These are phyloP conservation scores for Trachops cirrhosus DNA, from an alignment of 2,797 vertebrate genomes.

Conservation along the genomic window DNA sequence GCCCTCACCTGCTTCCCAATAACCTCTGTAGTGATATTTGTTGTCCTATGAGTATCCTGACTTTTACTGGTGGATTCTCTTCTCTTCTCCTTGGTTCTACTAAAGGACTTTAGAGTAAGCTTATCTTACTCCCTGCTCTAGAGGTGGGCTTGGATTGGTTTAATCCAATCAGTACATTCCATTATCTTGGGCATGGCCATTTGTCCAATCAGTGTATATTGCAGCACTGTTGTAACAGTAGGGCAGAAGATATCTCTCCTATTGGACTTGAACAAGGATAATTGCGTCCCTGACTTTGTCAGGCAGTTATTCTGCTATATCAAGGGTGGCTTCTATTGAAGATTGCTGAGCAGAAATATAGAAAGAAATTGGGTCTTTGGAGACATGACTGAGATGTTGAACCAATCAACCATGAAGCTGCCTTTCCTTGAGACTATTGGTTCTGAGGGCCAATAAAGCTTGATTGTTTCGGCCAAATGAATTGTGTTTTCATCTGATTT, in stretches of 20 bases:
- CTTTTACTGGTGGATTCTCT: not conserved
- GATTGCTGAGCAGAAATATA: not conserved
- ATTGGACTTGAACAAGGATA: not conserved
- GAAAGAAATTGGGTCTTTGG: not conserved
- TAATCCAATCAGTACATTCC: not conserved
- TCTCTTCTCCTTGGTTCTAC: not conserved
- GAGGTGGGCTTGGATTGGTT: not conserved
- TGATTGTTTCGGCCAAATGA: not conserved
- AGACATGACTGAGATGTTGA: not conserved
- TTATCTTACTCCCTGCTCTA: not conserved
- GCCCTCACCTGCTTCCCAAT: not conserved
- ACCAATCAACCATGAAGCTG: not conserved
- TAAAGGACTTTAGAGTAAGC: not conserved
- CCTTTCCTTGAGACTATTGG: not conserved
- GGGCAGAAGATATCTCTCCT: not conserved
- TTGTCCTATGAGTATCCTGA: not conserved
- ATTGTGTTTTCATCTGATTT: slow-evolving; percentile 18
- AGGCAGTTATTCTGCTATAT: not conserved
- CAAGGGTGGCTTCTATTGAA: not conserved
- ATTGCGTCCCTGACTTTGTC: not conserved
- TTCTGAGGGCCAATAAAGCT: not conserved
- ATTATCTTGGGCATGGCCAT: not conserved
- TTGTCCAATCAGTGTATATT: not conserved
- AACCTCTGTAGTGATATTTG: not conserved
- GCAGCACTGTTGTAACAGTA: not conserved